Conservation (phyloP, 2,113 vertebrate species). For the Neogobius melanostomus region DNA sequence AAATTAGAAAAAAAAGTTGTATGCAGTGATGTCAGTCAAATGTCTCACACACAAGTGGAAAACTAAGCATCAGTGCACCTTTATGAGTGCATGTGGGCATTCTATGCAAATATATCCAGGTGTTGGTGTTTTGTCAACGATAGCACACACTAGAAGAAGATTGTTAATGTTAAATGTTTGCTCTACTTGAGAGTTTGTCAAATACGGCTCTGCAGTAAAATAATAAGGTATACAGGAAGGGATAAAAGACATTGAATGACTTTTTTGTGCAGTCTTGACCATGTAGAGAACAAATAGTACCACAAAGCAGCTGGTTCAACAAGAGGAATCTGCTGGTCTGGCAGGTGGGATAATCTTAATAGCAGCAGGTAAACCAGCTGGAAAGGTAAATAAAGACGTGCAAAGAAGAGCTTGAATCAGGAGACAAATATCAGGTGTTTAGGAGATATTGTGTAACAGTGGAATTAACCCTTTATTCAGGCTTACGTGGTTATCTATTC, state of each 20-base stretch:
- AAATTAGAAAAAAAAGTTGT: slow-evolving; percentile 16
- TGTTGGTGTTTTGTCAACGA: slow-evolving; percentile 42
- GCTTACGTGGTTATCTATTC: slow-evolving; percentile 66
- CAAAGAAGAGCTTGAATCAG: slow-evolving; percentile 66
- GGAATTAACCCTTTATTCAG: slow-evolving; percentile 55
- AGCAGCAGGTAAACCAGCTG: slow-evolving; percentile 63
- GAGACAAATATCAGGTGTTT: slow-evolving; percentile 73
- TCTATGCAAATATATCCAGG: slow-evolving; percentile 53
- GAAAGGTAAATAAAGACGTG: slow-evolving; percentile 65
- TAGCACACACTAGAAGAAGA: slow-evolving; percentile 59
- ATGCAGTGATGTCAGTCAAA: slow-evolving; percentile 27
- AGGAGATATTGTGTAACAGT: slow-evolving; percentile 52
- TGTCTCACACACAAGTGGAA: slow-evolving; percentile 53
- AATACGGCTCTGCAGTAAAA: slow-evolving; percentile 54
- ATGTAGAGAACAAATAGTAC: slow-evolving; percentile 57
- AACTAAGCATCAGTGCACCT: slow-evolving; percentile 58
- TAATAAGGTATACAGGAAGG: background rate
- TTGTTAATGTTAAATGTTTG: slow-evolving; percentile 62
- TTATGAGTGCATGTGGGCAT: slow-evolving; percentile 45
- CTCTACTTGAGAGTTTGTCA: slow-evolving; percentile 66
- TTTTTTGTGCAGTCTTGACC: slow-evolving; percentile 55
- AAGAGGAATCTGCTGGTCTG: slow-evolving; percentile 52
- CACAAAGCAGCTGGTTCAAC: slow-evolving; percentile 67
- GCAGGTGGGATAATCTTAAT: slow-evolving; percentile 47
- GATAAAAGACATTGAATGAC: slow-evolving; percentile 58